A percentile compares a stretch with the other conserved stretches of the same genome.
phyloP scores from a whole-genome alignment of 2,888 invertebrate species.

The Eristalis arbustorum region DNA sequence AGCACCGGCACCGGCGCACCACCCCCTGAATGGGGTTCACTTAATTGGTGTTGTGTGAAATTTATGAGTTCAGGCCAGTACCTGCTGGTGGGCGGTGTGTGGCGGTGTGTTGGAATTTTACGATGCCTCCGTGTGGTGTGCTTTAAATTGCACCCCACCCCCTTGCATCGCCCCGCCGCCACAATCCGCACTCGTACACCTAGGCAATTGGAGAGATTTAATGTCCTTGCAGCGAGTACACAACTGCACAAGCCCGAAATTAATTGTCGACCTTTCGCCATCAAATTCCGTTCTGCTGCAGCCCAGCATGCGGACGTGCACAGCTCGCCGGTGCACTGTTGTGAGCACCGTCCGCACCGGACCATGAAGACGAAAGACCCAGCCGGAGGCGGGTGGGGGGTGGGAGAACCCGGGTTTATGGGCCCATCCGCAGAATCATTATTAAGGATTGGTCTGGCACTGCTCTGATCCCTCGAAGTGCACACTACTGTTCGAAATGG shows the following conservation, averaged over 20 bases:
- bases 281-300: conserved; percentile 40
- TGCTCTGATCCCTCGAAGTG: conserved; percentile 22
- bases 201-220: conserved; percentile 52
- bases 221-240: conserved; percentile 41
- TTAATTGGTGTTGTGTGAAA: conserved; percentile 68
- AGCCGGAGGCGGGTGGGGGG: too few species aligned
- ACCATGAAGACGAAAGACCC: background rate
- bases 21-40: conserved; percentile 47
- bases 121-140: conserved; percentile 40
- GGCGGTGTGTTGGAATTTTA: conserved; percentile 41
- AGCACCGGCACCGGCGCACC: background rate
- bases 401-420: too few species aligned
- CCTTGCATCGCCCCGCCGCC: background rate
- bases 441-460: conserved; percentile 42
- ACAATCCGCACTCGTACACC: background rate
- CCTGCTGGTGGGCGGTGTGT: background rate
- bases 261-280: conserved; percentile 68
- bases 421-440: conserved; percentile 61
- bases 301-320: background rate
- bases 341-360: conserved; percentile 37
- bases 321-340: background rate
- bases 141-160: conserved; percentile 38
- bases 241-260: conserved; percentile 45
- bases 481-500: conserved; percentile 41
- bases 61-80: conserved; percentile 57